Evolutionary conservation across 2,888 invertebrate species (phyloP), one percentile per base, ranked within the genome.

Genomic region (Crematogaster levior): DNA sequence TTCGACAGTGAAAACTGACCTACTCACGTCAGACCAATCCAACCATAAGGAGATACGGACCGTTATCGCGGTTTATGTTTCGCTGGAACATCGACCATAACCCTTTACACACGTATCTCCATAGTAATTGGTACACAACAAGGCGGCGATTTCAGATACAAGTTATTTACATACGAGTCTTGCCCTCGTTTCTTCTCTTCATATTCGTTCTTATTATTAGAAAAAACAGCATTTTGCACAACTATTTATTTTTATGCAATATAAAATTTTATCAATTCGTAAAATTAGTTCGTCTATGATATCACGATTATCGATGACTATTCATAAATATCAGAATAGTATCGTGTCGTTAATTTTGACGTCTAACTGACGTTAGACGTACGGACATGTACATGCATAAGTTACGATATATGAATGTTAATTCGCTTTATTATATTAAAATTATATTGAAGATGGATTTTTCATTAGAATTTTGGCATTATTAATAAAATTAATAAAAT

Each of bases 81-180:
- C 85, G 81, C 65, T 81, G 77, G 40, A 70, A 81, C 82, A 84
- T 82, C 82, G 81, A 77, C 74, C 70, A 84, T 75, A n/a, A 82
- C 86, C 89, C 86, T 86, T 86, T 88, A 86, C 88, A 85, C 84
- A 83, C 87, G 84, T 87, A 86, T 89, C 85, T 84, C 82, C 84
- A 85, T 82, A 82, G 83, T 88, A 88, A 88, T 88, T 88, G 87
- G 87, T 89, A 88, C 87, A 85, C 89, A 89, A 89, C 89, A 89
- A 89, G 89, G 84, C 85, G 81, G 83, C 80, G 82, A 88, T 81
- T 83, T 88, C 88, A 89, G 89, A 88, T 85, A 89, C 85, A 87
- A 65, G 82, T 53, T 85, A 85, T 88, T 87, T 89, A 46, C 70
- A 79, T 79, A 46, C 56, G 56, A 56, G 43, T 68, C 70, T 79